Conservation (phyloP, 2,888 invertebrate species). For the Drosophila gaucha region DNA sequence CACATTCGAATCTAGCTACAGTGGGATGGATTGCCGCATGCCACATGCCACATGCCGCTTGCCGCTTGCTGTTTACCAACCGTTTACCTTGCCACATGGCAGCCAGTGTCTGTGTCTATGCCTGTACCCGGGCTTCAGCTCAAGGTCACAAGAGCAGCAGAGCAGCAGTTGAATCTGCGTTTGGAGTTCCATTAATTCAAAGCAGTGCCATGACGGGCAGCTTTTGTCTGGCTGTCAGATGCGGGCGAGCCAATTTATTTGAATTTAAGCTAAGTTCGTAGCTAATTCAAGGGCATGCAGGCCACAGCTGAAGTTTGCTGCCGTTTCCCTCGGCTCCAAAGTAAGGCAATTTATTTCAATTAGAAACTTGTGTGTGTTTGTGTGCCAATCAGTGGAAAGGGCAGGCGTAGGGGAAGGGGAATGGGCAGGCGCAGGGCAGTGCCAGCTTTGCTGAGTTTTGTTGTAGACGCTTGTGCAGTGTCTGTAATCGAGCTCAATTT, state of each 20-base stretch:
- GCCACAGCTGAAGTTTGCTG: conserved; percentile 43
- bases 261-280: conserved; percentile 65
- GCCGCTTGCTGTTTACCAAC: conserved; percentile 13
- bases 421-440: conserved; percentile 14
- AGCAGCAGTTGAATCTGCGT: conserved; percentile 23
- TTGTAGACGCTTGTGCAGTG: background rate
- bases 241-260: conserved; percentile 64
- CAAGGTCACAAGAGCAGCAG: conserved; percentile 56
- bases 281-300: conserved; percentile 77
- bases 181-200: conserved; percentile 45
- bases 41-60: conserved; percentile 22
- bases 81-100: conserved; percentile 8
- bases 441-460: conserved; percentile 22
- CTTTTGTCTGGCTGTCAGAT: conserved; percentile 46
- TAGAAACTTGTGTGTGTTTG: conserved; percentile 64
- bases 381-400: conserved; percentile 10
- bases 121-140: conserved; percentile 34
- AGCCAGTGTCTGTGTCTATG: conserved; percentile 1
- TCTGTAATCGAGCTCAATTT: conserved; percentile 42
- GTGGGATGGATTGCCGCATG: conserved; percentile 21
- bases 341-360: conserved; percentile 73
- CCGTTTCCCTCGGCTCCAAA: conserved; percentile 12
- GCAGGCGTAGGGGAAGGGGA: no score
- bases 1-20: conserved; percentile 60
- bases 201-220: conserved; percentile 52